A percentile compares a stretch with the other conserved stretches of the same genome.
phyloP scores from a whole-genome alignment of 2,113 vertebrate species.

The Anser brachyrhynchus region DNA sequence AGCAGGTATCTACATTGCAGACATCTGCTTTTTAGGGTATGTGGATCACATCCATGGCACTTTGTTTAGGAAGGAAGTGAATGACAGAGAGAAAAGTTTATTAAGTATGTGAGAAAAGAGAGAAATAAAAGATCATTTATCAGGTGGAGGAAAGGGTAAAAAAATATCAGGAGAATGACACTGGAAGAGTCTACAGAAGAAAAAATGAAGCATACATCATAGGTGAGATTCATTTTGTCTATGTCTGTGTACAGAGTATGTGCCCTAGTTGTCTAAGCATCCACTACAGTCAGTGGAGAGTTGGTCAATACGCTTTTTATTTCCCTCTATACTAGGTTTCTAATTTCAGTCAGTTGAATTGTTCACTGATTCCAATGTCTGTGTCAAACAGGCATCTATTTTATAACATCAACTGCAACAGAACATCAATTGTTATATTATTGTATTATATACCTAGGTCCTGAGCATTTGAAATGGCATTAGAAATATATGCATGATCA shows the following conservation, averaged over 20 bases:
- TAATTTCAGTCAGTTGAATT: background rate
- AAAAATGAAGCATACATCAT: background rate
- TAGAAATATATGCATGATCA: background rate
- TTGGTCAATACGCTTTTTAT: background rate
- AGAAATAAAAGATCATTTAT: background rate
- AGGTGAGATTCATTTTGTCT: background rate
- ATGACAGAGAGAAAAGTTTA: background rate
- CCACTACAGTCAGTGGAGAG: background rate
- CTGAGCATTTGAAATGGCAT: background rate
- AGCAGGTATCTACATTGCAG: background rate
- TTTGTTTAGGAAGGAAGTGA: background rate
- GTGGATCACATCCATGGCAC: background rate
- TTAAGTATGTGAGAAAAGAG: background rate
- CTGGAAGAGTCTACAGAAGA: background rate
- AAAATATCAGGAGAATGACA: background rate
- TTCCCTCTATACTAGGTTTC: background rate
- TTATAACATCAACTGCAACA: background rate
- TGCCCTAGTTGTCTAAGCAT: background rate
- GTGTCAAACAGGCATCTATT: background rate
- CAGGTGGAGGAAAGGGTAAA: rapidly evolving
- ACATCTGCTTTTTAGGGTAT: background rate
- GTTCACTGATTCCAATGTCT: background rate
- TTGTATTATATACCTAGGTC: background rate
- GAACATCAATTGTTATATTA: background rate
- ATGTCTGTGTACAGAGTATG: background rate